A percentile compares a stretch with the other conserved stretches of the same genome.
phyloP scores from a whole-genome alignment of 2,113 vertebrate genomes.

The Trochalopteron elliotii region DNA sequence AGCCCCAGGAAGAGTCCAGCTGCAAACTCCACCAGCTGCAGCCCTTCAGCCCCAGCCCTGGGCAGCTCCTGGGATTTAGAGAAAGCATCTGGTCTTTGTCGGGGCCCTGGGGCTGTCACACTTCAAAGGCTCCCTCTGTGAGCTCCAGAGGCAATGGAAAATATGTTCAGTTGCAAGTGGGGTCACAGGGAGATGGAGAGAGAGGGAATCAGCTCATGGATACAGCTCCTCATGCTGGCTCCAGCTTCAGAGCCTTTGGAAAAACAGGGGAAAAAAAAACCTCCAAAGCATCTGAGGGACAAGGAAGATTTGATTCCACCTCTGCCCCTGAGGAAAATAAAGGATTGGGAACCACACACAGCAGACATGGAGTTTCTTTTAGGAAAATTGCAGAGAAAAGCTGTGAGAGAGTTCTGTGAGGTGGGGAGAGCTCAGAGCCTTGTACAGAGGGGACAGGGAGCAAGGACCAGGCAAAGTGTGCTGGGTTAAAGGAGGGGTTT shows the following conservation, averaged over 20 bases:
- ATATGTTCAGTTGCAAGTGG: not conserved
- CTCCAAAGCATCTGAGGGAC: not conserved
- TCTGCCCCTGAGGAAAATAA: not conserved
- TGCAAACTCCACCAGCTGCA: not conserved
- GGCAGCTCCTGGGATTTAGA: not conserved
- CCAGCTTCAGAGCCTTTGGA: not conserved
- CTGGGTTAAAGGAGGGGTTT: not conserved
- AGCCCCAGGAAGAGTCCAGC: not conserved
- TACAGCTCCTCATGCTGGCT: not conserved
- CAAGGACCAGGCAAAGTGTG: not conserved
- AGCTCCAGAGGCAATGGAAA: conserved; percentile 44
- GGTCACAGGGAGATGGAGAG: not conserved
- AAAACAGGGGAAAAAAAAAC: not conserved
- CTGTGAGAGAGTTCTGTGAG: fast-evolving
- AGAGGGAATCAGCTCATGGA: not conserved
- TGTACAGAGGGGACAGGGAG: not conserved
- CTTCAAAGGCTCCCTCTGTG: conserved; percentile 8
- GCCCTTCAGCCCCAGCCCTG: not conserved
- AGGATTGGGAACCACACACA: not conserved
- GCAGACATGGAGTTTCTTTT: not conserved
- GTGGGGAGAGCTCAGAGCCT: not conserved
- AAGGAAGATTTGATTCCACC: not conserved
- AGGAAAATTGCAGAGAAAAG: not conserved
- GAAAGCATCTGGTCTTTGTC: conserved; percentile 45
- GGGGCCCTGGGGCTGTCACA: not conserved